Base-by-base conservation (phyloP, 2,888 invertebrate genomes). In the Carcina quercana region DNA sequence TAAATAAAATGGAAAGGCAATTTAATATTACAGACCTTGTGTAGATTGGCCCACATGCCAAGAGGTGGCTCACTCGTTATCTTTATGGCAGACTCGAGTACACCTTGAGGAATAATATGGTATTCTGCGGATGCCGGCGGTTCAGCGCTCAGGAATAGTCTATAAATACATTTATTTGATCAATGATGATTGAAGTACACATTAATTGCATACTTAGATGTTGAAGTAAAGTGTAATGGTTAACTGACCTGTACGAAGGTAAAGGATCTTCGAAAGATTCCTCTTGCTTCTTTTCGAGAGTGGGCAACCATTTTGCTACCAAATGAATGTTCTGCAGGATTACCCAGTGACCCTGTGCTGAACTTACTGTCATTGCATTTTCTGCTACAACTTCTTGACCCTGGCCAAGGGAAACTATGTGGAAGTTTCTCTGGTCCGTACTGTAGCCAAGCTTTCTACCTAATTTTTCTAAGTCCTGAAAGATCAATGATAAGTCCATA, bases 31-130 rank as follows among this genome's bases (percentile, higher is more conserved):
- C 17, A 25, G 43, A 83, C 85, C 82, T 96, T 96, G 68, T 96
- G 96, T 19, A 97, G 86, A 71, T 97, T 97, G 1, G 96, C 96
- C 78, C 90, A 89, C 93, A 97, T 96, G 15, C 97, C 97, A 5
- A 93, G 95, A 0, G 97, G 97, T 0, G 97, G 96, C 69, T 97
- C 97, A 55, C 97, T 97, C 2, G 97, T 97, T 36, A 97, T 96
- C 80, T 97, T 97, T 58, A 97, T 95, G 1, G 95, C 92, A 0
- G 95, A 93, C 66, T 97, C 96, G 15, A 97, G 73, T 50, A 97
- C 93, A 12, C 97, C 97, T 80, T 96, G 92, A 0, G 89, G 89
- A 25, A 90, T 84, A n/a, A 89, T 88, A 48, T 89, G 88, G 47
- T 84, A 85, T 1, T 68, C 70, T 0, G 95, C 88, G 57, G 89